phyloP scores from a whole-genome alignment of 1,140 invertebrate genomes.

The Cydia amplana region DNA sequence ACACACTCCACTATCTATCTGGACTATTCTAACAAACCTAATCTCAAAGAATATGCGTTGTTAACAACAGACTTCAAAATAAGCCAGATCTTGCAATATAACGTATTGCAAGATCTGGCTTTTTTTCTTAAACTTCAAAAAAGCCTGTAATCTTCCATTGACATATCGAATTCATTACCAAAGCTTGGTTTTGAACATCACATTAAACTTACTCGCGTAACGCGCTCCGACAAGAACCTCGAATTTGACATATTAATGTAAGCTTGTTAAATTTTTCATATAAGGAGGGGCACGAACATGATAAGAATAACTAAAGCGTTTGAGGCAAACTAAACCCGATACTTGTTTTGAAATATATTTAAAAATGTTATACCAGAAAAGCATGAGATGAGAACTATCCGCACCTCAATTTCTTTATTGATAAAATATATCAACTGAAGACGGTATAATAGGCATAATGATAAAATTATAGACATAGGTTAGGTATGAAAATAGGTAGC shows the following conservation, averaged over 20 bases:
- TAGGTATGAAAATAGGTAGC: no score
- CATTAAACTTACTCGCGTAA: constrained; percentile 4
- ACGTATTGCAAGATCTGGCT: no score
- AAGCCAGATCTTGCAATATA: no score
- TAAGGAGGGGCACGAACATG: constrained; percentile 34
- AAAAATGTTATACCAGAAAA: background rate
- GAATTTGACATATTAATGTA: background rate
- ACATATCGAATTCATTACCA: background rate
- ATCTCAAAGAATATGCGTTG: no score
- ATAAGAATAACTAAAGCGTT: constrained; percentile 7
- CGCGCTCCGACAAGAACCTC: background rate
- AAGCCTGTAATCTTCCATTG: no score
- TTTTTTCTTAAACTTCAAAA: no score
- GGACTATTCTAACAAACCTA: no score
- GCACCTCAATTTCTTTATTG: background rate
- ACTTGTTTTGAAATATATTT: constrained; percentile 30
- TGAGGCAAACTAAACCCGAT: constrained; percentile 36
- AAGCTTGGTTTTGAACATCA: background rate
- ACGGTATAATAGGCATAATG: no score
- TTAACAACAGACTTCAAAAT: no score
- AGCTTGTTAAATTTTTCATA: constrained; percentile 39
- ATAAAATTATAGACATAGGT: no score
- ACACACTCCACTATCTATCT: no score
- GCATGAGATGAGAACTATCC: no score
- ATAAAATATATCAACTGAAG: background rate